These are phyloP conservation scores for Thera britannica DNA, from an alignment of 2,888 invertebrate species.

Conservation along the genomic window DNA sequence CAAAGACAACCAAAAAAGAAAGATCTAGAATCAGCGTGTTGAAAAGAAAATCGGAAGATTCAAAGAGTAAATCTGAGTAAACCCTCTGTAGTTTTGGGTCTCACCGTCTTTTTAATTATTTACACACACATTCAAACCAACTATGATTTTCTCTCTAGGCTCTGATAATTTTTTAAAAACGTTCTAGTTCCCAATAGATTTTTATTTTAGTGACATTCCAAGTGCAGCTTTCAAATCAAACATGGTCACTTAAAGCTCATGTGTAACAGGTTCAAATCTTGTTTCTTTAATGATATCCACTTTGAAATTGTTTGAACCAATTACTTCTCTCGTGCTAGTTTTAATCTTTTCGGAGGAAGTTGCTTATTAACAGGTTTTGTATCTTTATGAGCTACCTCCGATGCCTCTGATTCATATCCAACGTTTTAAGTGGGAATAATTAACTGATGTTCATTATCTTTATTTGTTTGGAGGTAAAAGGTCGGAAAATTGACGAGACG, in stretches of 20 bases:
- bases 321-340: conserved; percentile 61
- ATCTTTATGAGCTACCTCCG: conserved; percentile 62
- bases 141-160: too few relatives aligned
- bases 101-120: too few relatives aligned
- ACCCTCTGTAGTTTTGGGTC: too few relatives aligned
- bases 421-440: conserved; percentile 54
- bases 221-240: conserved; percentile 40
- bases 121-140: too few relatives aligned
- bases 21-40: too few relatives aligned
- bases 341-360: conserved; percentile 69
- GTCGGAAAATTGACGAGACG: conserved; percentile 26
- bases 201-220: conserved; percentile 32
- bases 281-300: conserved; percentile 59
- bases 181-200: conserved; percentile 11
- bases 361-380: conserved; percentile 70
- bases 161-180: too few relatives aligned
- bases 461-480: conserved; percentile 26
- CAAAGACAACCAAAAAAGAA: too few relatives aligned
- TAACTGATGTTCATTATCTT: conserved; percentile 42
- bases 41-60: too few relatives aligned
- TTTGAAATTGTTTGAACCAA: conserved; percentile 60
- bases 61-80: too few relatives aligned
- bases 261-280: conserved; percentile 50
- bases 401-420: conserved; percentile 62
- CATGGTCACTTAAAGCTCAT: conserved; percentile 32